Evolutionary conservation across 2,797 vertebrate genomes (phyloP).

Genomic region (Pempheris klunzingeri): DNA sequence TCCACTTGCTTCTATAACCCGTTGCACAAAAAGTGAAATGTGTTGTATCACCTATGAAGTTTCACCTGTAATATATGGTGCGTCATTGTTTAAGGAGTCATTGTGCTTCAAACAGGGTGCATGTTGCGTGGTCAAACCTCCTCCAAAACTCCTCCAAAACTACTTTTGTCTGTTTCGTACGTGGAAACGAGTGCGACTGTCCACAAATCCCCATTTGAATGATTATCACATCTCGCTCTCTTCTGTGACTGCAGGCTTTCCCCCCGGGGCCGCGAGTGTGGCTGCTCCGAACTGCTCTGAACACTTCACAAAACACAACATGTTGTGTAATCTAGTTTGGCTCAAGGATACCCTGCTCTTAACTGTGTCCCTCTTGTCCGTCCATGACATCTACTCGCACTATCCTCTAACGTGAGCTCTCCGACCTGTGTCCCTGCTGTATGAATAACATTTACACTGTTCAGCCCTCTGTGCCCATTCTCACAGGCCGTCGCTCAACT

Average conservation of each 20-base stretch:
- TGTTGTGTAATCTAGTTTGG: background rate
- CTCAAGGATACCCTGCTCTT: background rate
- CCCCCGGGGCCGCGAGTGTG: no score
- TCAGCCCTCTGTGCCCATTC: background rate
- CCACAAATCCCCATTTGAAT: background rate
- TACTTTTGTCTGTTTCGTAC: background rate
- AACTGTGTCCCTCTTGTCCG: background rate
- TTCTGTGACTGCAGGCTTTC: no score
- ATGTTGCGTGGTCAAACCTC: background rate
- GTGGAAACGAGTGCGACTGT: background rate
- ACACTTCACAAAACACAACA: background rate
- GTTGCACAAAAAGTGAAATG: background rate
- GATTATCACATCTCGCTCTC: background rate
- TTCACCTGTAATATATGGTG: background rate
- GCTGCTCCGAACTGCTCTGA: background rate
- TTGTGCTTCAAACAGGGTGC: background rate
- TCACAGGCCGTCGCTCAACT: background rate
- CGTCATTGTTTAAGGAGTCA: background rate
- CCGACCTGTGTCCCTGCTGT: background rate
- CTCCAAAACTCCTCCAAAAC: background rate
- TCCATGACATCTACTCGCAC: background rate
- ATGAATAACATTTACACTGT: background rate
- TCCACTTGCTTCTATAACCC: background rate
- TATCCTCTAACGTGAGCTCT: background rate
- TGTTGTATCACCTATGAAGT: background rate